These are phyloP conservation scores for Ganaspis sp. DNA, from an alignment of 1,140 invertebrate species.

Conservation along the genomic window DNA sequence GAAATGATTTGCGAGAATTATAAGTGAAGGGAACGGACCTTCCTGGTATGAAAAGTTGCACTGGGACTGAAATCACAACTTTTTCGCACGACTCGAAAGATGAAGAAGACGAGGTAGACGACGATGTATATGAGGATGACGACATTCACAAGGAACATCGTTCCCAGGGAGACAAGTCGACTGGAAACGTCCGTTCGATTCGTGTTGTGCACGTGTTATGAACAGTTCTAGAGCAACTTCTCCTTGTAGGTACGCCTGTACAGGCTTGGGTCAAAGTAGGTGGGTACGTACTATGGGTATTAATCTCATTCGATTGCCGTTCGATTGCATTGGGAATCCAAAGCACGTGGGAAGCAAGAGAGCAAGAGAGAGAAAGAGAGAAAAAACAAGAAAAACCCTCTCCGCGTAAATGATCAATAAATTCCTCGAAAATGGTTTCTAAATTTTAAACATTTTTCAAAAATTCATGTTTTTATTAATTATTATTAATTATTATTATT, in stretches of 20 bases:
- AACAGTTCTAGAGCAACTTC: constrained; percentile 24
- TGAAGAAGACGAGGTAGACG: constrained; percentile 27
- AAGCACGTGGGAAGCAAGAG: constrained; percentile 39
- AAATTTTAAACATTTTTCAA: background rate
- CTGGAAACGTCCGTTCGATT: constrained; percentile 27
- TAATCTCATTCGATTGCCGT: constrained; percentile 53
- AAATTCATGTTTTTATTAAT: background rate
- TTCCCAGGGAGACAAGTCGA: constrained; percentile 22
- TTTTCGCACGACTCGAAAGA: constrained; percentile 23
- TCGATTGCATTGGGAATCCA: constrained; percentile 51
- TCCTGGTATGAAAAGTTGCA: background rate
- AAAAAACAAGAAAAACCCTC: background rate
- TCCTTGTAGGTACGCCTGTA: constrained; percentile 26
- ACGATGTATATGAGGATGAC: constrained; percentile 36
- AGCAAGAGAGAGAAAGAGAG: background rate
- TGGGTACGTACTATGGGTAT: constrained; percentile 46
- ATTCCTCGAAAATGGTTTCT: too few species aligned
- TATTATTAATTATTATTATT: too few species aligned
- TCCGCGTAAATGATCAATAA: constrained; percentile 5
- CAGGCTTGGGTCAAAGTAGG: constrained; percentile 42
- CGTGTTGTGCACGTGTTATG: constrained; percentile 23
- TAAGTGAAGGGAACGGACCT: background rate
- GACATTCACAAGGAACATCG: constrained; percentile 40
- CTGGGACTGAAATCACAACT: constrained; percentile 27
- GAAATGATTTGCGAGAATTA: background rate